Evolutionary conservation across 2,113 vertebrate species (phyloP), one percentile per base, ranked within the genome.

Genomic region (Oreochromis niloticus): DNA sequence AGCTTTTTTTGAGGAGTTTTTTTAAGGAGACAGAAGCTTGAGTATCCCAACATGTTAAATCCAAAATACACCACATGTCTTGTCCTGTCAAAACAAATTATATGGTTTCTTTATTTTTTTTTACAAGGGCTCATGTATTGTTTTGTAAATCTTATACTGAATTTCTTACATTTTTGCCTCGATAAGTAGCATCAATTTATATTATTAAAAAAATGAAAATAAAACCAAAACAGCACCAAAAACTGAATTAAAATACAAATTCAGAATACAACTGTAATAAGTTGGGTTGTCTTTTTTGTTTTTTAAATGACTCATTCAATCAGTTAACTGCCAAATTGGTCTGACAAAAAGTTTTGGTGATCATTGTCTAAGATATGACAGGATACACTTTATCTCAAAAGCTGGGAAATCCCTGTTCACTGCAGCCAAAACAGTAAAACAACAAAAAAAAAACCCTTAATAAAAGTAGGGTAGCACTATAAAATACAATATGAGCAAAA

Each of bases 171-270:
- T 48, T 19, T 30, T 48, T 39, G 24, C 22, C 43, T 1, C 0
- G 24, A 1, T 17, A 75, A 48, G 43, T 73, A 2, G 12, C 2
- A 1, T 48, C 27, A 7, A 78, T 32, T 32, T 32, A 78, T 50
- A 50, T 19, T 32, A 50, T 50, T 2, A 0, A 6, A 13, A 6
- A 30, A 30, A 17, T 0, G 1, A 32, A 39, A 66, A 39, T n/a
- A 36, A 78, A 17, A 48, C 16, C 16, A 32, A 78, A 75, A 75
- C 71, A 1, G 24, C 71, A 48, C 24, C 24, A 48, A 75, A 75
- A 19, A 50, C 24, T 3, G 16, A 50, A 50, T 50, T 32, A 7
- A 75, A 50, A 75, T 50, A 1, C 43, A 19, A 78, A 1, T 50
- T 75, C 41, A 78, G 24, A 75, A 50, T 48, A 19, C 24, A 75